Conservation (phyloP, 1,140 invertebrate genomes). For the Goniozus legneri region DNA sequence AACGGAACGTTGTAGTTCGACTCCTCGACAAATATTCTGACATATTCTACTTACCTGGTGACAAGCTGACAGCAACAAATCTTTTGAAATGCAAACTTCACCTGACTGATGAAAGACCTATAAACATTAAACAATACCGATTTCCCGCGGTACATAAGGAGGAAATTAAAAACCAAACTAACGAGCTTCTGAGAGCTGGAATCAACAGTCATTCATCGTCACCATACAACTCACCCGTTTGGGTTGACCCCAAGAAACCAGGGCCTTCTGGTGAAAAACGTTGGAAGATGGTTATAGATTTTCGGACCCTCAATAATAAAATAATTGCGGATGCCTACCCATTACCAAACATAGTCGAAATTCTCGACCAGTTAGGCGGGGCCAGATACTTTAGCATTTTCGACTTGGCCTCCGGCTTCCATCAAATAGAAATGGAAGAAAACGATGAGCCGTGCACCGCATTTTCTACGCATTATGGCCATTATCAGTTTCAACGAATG, state of each 20-base stretch:
- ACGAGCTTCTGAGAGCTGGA: slow-evolving; percentile 15
- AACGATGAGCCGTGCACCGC: background rate
- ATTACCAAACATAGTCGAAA: background rate
- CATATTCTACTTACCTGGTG: slow-evolving; percentile 3
- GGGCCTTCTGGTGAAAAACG: no score
- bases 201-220: slow-evolving; percentile 24
- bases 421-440: background rate
- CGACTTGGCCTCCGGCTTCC: slow-evolving; percentile 1
- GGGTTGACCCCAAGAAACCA: no score
- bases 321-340: background rate
- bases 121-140: slow-evolving; percentile 23
- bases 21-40: background rate
- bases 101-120: slow-evolving; percentile 18
- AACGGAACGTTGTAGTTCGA: background rate
- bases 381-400: background rate
- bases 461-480: background rate
- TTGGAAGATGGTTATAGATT: no score
- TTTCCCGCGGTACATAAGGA: slow-evolving; percentile 22
- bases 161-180: slow-evolving; percentile 25
- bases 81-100: slow-evolving; percentile 21
- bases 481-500: slow-evolving; percentile 5
- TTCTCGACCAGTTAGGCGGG: background rate
- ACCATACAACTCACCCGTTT: slow-evolving; percentile 20
- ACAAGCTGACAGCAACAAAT: slow-evolving; percentile 17
- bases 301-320: background rate